phyloP scores from a whole-genome alignment of 2,888 invertebrate genomes.

The Drepana falcataria region DNA sequence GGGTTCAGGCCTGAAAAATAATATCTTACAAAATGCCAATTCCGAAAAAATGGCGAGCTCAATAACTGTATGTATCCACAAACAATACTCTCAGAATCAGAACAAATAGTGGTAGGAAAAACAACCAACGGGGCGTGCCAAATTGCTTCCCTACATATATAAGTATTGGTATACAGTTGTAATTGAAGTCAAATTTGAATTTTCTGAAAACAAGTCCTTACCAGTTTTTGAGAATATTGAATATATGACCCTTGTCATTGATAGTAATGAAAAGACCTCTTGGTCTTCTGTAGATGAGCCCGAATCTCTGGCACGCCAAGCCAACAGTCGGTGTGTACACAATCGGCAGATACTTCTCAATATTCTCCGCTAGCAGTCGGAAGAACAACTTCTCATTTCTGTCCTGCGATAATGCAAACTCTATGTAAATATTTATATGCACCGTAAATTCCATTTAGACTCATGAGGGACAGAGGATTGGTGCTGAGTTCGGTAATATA shows the following conservation, averaged over 20 bases:
- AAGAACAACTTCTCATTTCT: constrained; percentile 98
- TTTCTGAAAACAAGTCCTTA: constrained; percentile 55
- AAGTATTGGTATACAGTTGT: too few relatives aligned
- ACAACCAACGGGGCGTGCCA: too few relatives aligned
- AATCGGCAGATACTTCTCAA: constrained; percentile 96
- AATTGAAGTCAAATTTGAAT: too few relatives aligned
- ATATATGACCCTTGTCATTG: constrained; percentile 95
- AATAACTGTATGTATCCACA: too few relatives aligned
- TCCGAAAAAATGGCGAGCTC: too few relatives aligned
- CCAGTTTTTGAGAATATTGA: constrained; percentile 95
- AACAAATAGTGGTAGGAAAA: too few relatives aligned
- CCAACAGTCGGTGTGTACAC: constrained; percentile 99
- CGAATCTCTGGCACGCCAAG: constrained; percentile 97
- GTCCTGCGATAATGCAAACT: constrained; percentile 81
- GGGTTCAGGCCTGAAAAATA: constrained; percentile 84
- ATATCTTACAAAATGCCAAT: constrained; percentile 1
- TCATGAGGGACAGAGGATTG: too few relatives aligned
- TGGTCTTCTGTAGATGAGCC: constrained; percentile 95
- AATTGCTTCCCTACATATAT: too few relatives aligned
- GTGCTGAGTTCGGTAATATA: too few relatives aligned
- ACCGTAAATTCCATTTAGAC: too few relatives aligned
- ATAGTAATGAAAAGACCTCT: constrained; percentile 97
- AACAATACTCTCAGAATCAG: too few relatives aligned
- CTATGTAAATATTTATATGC: constrained; percentile 25
- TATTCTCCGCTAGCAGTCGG: constrained; percentile 92